phyloP scores from a whole-genome alignment of 2,888 invertebrate genomes.

The Clostera curtula region DNA sequence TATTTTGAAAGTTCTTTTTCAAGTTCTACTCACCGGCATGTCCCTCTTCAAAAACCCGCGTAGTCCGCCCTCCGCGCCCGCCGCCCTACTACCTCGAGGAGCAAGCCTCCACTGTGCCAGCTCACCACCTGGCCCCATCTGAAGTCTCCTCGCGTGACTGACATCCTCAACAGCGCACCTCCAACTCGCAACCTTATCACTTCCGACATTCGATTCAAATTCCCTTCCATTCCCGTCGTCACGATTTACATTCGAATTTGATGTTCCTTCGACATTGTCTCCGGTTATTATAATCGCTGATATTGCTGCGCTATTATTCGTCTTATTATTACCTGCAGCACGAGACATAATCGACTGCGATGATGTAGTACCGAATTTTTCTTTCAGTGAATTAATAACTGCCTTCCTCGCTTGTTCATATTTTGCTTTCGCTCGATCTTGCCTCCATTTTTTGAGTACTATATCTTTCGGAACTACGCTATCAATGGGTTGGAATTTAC shows the following conservation, averaged over 20 bases:
- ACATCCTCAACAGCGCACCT: slow-evolving; percentile 35
- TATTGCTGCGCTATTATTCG: slow-evolving; percentile 36
- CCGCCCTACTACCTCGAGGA: slow-evolving; percentile 61
- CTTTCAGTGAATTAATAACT: slow-evolving; percentile 62
- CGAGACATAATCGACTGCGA: slow-evolving; percentile 30
- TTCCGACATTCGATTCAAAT: slow-evolving; percentile 24
- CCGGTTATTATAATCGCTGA: slow-evolving; percentile 47
- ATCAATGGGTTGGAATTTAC: slow-evolving; percentile 21
- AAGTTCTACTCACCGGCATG: slow-evolving; percentile 59
- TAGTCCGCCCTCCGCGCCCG: slow-evolving; percentile 50
- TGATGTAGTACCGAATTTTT: slow-evolving; percentile 41
- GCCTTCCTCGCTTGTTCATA: slow-evolving; percentile 55
- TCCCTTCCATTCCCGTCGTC: slow-evolving; percentile 22
- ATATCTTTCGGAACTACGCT: slow-evolving; percentile 40
- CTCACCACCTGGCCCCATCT: slow-evolving; percentile 64
- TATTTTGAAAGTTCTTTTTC: not conserved
- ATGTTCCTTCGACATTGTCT: slow-evolving; percentile 63
- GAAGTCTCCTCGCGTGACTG: slow-evolving; percentile 63
- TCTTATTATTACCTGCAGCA: slow-evolving; percentile 34
- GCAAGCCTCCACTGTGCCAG: slow-evolving; percentile 61
- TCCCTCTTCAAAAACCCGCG: slow-evolving; percentile 45
- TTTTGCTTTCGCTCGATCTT: slow-evolving; percentile 45
- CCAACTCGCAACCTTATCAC: slow-evolving; percentile 37
- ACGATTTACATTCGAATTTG: slow-evolving; percentile 60
- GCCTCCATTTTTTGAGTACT: slow-evolving; percentile 57